Evolutionary conservation across 1,140 invertebrate species (phyloP).

Genomic region (Penaeus chinensis): DNA sequence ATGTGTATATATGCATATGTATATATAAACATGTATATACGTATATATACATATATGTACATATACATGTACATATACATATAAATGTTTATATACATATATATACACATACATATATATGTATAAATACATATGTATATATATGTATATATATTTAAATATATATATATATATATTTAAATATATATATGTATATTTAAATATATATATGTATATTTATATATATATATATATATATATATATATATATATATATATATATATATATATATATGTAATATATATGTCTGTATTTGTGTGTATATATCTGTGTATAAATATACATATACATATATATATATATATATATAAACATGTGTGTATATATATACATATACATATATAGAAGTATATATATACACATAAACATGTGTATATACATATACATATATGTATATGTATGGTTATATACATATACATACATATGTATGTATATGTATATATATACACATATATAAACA

Average conservation of each 20-base stretch:
- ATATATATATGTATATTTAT: not conserved
- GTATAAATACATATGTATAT: conserved; percentile 25
- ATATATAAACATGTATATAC: conserved; percentile 11
- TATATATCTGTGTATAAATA: not conserved
- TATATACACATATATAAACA: too few relatives aligned
- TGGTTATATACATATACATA: too few relatives aligned
- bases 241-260: not conserved
- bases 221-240: not conserved
- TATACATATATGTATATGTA: too few relatives aligned
- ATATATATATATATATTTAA: conserved; percentile 30
- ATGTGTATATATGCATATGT: conserved; percentile 2
- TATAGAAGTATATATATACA: too few relatives aligned
- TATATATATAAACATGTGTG: not conserved
- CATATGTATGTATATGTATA: too few relatives aligned
- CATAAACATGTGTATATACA: too few relatives aligned
- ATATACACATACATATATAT: conserved; percentile 24
- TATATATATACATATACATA: too few relatives aligned
- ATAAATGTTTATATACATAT: conserved; percentile 29
- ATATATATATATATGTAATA: not conserved
- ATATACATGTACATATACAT: conserved; percentile 23
- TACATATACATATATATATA: not conserved
- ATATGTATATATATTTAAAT: conserved; percentile 22
- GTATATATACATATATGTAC: conserved; percentile 16
- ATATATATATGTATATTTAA: not conserved
- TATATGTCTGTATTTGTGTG: not conserved